A percentile compares a stretch with the other conserved stretches of the same genome.
Conservation (phyloP, 2,797 vertebrate species). For the Bucorvus abyssinicus region DNA sequence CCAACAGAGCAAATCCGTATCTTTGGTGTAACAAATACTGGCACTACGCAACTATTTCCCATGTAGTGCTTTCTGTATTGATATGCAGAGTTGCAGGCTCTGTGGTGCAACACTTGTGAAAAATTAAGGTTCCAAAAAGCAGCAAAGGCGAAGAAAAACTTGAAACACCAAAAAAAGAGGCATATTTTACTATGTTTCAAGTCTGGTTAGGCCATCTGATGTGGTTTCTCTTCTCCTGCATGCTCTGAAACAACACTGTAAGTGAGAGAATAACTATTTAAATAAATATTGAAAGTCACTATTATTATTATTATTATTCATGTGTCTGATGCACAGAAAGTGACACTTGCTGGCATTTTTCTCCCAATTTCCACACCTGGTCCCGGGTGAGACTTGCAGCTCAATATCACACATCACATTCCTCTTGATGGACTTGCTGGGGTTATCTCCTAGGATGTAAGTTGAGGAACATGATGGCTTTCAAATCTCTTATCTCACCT, state of each 20-base stretch:
- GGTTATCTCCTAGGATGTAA: background rate
- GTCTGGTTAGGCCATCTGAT: background rate
- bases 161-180: background rate
- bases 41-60: background rate
- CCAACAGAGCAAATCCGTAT: background rate
- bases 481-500: background rate
- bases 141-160: background rate
- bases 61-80: background rate
- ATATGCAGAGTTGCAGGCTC: background rate
- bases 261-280: background rate
- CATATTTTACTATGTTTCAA: background rate
- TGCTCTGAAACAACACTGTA: background rate
- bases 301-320: background rate
- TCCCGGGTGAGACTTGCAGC: background rate
- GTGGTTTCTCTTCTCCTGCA: background rate
- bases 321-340: background rate
- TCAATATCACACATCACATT: background rate
- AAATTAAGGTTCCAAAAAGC: background rate
- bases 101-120: background rate
- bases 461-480: background rate
- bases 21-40: background rate
- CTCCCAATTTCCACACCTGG: background rate
- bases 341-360: background rate
- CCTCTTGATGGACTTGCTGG: background rate
- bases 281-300: background rate